Evolutionary conservation across 2,888 invertebrate species (phyloP).

Genomic region (Sicus ferrugineus): DNA sequence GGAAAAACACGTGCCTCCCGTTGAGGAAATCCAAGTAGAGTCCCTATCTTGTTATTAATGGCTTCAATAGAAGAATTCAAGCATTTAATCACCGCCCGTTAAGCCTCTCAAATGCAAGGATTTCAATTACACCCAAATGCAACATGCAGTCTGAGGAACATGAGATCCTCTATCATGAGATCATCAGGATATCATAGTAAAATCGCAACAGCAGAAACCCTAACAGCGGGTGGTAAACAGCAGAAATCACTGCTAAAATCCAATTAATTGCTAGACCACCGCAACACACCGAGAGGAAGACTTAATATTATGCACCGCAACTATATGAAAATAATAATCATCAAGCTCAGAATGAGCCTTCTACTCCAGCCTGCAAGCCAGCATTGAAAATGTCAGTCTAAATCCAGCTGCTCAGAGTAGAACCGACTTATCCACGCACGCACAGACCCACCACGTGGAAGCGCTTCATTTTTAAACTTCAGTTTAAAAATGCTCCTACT

Average conservation of each 20-base stretch:
- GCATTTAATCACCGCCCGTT: background rate
- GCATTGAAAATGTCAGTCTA: background rate
- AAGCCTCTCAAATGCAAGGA: background rate
- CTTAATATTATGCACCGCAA: too few species aligned
- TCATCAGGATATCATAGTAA: background rate
- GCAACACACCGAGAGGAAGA: background rate
- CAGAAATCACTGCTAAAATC: background rate
- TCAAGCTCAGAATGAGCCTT: too few species aligned
- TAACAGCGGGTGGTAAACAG: constrained; percentile 1
- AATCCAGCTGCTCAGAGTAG: too few species aligned
- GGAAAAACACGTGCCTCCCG: too few species aligned
- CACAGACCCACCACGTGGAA: too few species aligned
- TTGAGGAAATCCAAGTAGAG: too few species aligned
- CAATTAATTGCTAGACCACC: background rate
- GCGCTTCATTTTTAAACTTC: background rate
- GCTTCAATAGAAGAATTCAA: background rate
- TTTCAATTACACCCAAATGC: too few species aligned
- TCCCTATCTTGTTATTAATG: background rate
- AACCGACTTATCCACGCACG: too few species aligned
- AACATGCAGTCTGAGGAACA: too few species aligned
- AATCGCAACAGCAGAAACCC: background rate
- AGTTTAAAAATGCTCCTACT: background rate
- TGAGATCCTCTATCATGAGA: too few species aligned
- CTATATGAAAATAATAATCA: background rate
- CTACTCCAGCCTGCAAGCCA: background rate